Percentiles rank a stretch among this genome's conserved stretches.
phyloP scores from a whole-genome alignment of 2,113 vertebrate genomes.

The Mesoclemmys tuberculata region DNA sequence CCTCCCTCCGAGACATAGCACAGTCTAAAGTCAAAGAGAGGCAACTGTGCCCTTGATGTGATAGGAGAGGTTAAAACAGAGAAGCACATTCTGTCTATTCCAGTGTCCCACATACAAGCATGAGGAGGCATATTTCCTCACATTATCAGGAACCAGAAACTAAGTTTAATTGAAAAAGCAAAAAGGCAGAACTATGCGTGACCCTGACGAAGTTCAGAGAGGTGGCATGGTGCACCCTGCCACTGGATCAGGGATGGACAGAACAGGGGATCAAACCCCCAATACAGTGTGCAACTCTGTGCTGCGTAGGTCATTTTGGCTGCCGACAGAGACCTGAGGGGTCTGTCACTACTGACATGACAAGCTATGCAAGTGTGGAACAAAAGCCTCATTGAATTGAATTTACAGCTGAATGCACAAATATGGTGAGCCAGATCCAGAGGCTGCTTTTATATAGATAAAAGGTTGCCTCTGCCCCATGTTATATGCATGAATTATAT shows the following conservation, averaged over 20 bases:
- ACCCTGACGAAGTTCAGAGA: not conserved
- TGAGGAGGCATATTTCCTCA: not conserved
- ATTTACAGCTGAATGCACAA: not conserved
- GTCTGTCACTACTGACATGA: not conserved
- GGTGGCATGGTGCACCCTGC: too few species aligned
- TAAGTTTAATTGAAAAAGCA: not conserved
- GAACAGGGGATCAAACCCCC: not conserved
- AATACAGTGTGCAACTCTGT: not conserved
- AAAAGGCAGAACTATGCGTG: not conserved
- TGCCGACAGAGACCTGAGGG: not conserved
- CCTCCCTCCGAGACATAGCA: not conserved
- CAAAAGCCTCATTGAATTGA: not conserved
- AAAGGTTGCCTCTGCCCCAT: not conserved
- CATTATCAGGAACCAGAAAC: not conserved
- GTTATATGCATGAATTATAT: not conserved
- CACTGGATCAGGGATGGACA: not conserved
- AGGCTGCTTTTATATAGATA: not conserved
- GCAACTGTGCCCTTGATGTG: not conserved
- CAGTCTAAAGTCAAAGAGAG: not conserved
- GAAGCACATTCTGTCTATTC: not conserved
- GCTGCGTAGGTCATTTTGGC: not conserved
- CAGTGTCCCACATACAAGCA: not conserved
- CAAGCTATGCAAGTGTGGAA: too few species aligned
- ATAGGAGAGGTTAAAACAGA: not conserved
- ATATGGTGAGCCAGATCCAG: not conserved